Conservation (phyloP, 1,140 invertebrate genomes). For the Zaprionus lachaisei region DNA sequence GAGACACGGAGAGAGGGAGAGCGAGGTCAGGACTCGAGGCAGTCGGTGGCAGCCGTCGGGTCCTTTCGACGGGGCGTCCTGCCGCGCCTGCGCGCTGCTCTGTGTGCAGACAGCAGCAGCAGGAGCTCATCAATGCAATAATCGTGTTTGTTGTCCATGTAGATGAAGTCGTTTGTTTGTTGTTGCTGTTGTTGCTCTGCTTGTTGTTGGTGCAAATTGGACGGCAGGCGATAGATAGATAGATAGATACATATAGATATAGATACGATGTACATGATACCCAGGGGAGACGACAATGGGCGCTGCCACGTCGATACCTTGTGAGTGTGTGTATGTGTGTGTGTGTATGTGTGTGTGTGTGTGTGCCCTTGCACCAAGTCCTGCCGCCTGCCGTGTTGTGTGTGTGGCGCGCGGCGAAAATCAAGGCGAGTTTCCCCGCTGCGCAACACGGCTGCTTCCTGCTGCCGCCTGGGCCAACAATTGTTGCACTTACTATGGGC, state of each 20-base stretch:
- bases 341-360: neutral
- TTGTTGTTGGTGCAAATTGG: slow-evolving; percentile 46
- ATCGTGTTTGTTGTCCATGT: slow-evolving; percentile 69
- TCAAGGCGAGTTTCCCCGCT: slow-evolving; percentile 74
- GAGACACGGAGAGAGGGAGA: neutral
- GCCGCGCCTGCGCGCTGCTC: slow-evolving; percentile 54
- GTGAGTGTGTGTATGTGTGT: slow-evolving; percentile 23
- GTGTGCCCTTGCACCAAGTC: slow-evolving; percentile 15
- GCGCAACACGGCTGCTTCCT: slow-evolving; percentile 72
- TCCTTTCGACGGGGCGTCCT: slow-evolving; percentile 47
- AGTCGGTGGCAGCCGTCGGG: slow-evolving; percentile 31
- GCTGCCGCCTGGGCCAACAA: slow-evolving; percentile 47
- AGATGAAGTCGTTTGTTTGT: slow-evolving; percentile 68
- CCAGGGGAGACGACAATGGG: slow-evolving; percentile 63
- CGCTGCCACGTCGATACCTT: slow-evolving; percentile 63
- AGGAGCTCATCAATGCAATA: slow-evolving; percentile 84
- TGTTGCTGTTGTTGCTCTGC: neutral
- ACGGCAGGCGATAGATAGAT: slow-evolving; percentile 4
- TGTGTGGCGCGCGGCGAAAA: slow-evolving; percentile 72
- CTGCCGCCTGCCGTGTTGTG: slow-evolving; percentile 19
- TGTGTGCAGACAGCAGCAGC: slow-evolving; percentile 79
- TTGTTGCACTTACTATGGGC: slow-evolving; percentile 43
- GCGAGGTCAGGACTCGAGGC: slow-evolving; percentile 1
- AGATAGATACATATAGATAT: slow-evolving; percentile 8
- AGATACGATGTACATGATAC: slow-evolving; percentile 15